A percentile compares a stretch with the other conserved stretches of the same genome.
These are phyloP conservation scores for Boleophthalmus pectinirostris DNA, from an alignment of 2,113 vertebrate species.

Conservation along the genomic window DNA sequence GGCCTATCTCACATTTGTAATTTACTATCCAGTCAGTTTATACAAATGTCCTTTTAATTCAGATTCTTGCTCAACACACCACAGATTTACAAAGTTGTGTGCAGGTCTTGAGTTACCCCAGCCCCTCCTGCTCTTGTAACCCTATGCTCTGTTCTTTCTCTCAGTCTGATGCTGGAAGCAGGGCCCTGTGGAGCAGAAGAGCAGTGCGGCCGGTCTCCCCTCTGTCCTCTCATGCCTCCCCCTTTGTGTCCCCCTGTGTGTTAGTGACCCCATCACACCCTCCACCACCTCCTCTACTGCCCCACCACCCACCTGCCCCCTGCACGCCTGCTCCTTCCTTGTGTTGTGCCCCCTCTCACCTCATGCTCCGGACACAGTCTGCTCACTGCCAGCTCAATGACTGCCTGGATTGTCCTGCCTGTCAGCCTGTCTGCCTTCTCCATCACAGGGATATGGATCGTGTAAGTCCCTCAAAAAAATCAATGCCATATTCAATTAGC, in stretches of 20 bases:
- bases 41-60: neutral
- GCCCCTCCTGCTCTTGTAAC: neutral
- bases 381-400: constrained; percentile 87
- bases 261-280: constrained; percentile 56
- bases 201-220: constrained; percentile 48
- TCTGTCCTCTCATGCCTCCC: constrained; percentile 70
- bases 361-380: constrained; percentile 78
- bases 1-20: no score
- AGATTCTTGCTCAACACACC: neutral
- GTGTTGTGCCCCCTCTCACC: constrained; percentile 62
- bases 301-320: constrained; percentile 41
- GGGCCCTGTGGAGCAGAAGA: constrained; percentile 59
- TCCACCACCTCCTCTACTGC: constrained; percentile 51
- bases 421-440: constrained; percentile 92
- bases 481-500: constrained; percentile 2
- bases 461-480: constrained; percentile 77
- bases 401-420: constrained; percentile 93
- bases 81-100: neutral
- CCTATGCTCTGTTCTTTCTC: neutral
- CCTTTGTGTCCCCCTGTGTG: constrained; percentile 64
- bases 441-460: constrained; percentile 96
- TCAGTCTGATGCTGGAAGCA: constrained; percentile 61
- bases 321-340: constrained; percentile 22
- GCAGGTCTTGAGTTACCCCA: neutral
- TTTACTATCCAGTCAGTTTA: no score